phyloP scores from a whole-genome alignment of 2,113 vertebrate genomes.

The Machaerirhynchus nigripectus region DNA sequence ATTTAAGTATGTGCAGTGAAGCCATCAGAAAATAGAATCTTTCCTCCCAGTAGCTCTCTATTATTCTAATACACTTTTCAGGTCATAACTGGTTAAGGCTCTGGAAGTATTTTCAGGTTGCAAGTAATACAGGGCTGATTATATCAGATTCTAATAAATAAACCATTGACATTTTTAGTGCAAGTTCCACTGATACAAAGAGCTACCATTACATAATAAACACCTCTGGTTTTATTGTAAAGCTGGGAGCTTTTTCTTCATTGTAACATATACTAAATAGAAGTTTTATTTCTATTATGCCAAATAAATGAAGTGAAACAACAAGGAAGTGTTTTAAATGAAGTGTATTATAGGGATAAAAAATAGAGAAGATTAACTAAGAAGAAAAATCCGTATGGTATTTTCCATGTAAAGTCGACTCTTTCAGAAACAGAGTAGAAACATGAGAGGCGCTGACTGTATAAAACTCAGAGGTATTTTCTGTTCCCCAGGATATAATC shows the following conservation, averaged over 20 bases:
- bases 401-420: background rate
- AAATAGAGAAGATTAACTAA: conserved; percentile 48
- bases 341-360: conserved; percentile 54
- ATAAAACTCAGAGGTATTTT: background rate
- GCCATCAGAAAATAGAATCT: background rate
- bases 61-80: background rate
- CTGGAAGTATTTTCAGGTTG: background rate
- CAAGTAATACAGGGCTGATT: background rate
- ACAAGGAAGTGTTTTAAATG: conserved; percentile 56
- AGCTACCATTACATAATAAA: conserved; percentile 38
- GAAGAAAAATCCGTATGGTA: conserved; percentile 25
- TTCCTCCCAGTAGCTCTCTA: background rate
- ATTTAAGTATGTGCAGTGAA: background rate
- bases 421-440: background rate
- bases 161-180: conserved; percentile 22
- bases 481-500: background rate
- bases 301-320: conserved; percentile 69
- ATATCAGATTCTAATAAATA: conserved; percentile 35
- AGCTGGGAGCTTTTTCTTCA: conserved; percentile 37
- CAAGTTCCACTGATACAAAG: background rate
- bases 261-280: conserved; percentile 32
- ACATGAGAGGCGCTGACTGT: background rate
- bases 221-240: conserved; percentile 53
- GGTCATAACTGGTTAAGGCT: background rate
- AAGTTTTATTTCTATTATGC: conserved; percentile 65